Evolutionary conservation across 1,140 invertebrate species (phyloP), one percentile per base, ranked within the genome.

Genomic region (Zaprionus inermis): DNA sequence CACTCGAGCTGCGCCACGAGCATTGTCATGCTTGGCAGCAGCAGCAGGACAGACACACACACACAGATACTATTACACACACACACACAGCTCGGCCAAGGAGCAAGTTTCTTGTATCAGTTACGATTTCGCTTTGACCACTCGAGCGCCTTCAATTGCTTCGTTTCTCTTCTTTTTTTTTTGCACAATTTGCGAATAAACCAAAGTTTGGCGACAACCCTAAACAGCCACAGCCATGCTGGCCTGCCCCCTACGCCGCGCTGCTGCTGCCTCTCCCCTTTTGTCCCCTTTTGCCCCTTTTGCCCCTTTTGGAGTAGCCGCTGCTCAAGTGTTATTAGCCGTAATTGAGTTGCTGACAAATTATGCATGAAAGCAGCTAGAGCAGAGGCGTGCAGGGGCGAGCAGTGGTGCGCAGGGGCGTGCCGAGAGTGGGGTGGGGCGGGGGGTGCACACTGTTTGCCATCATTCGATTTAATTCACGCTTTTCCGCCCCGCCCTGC

Each of bases 141-240:
- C 67, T 89, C 59, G 77, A 82, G 76, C 82, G 79, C 83, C 84
- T 88, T 88, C 78, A 89, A 89, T 89, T 75, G 84, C 84, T 89
- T 89, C 89, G n/a, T 89, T 89, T 5, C 3, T 28, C 24, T 32
- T 32, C 30, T 10, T 32, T 32, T 7, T 78, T 83, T 65, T 56
- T 54, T 78, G 66, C 54, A 57, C 74, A 75, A 75, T 75, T 72
- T 64, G 72, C 73, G 60, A 71, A 79, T 84, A 52, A 69, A 75
- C 54, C 70, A 74, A 77, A 77, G 52, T 73, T 78, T 51, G 68
- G 32, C 65, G 68, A 24, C 65, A 28, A 28, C 24, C 24, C 24
- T 28, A 28, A 28, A 28, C n/a, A n/a, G n/a, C n/a, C n/a, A n/a
- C n/a, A 63, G 59, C 18, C 41, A 80, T 68, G 68, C 38, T n/a